phyloP scores from a whole-genome alignment of 1,140 invertebrate genomes.

The Cydia amplana region DNA sequence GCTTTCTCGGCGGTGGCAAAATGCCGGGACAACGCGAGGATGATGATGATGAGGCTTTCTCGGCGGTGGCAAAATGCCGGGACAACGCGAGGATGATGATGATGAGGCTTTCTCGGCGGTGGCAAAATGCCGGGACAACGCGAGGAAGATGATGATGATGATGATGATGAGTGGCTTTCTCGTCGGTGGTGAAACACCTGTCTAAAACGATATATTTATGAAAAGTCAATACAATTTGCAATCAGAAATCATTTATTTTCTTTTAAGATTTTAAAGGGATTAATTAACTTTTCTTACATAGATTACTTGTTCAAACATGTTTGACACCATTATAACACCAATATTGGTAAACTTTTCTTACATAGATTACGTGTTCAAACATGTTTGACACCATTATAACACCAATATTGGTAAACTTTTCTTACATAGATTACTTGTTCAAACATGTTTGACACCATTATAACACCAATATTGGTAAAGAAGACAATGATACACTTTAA shows the following conservation, averaged over 20 bases:
- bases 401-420: neutral
- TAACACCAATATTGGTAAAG: neutral
- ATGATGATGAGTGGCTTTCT: too few relatives aligned
- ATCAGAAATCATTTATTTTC: neutral
- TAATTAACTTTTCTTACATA: neutral
- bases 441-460: slow-evolving; percentile 1
- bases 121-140: too few relatives aligned
- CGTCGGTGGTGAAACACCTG: too few relatives aligned
- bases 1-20: too few relatives aligned
- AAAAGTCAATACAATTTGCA: neutral
- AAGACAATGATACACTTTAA: neutral
- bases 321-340: neutral
- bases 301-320: neutral
- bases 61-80: too few relatives aligned
- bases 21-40: too few relatives aligned
- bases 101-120: too few relatives aligned
- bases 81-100: too few relatives aligned
- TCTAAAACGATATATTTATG: neutral
- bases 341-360: neutral
- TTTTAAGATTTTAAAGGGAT: neutral
- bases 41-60: too few relatives aligned
- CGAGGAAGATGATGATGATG: too few relatives aligned
- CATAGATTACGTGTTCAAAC: neutral
- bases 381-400: neutral
- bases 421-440: neutral